Percentiles rank a stretch among this genome's conserved stretches.
Evolutionary conservation across 2,888 invertebrate genomes (phyloP).

Genomic region (Vanessa cardui): DNA sequence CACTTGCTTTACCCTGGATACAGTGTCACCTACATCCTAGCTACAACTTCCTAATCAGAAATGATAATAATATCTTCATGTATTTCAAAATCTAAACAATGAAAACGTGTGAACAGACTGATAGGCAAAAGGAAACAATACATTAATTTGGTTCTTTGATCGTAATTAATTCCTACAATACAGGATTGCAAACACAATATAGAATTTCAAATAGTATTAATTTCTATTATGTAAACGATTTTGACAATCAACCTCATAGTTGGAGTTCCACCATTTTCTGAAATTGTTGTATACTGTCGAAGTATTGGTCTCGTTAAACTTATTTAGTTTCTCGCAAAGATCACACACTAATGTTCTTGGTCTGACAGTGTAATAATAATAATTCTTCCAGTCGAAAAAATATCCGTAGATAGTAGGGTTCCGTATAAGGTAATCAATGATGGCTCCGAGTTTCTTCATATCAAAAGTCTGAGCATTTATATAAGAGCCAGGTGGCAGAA

Average conservation of each 20-base stretch:
- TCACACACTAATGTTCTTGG: constrained; percentile 59
- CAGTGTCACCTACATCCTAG: too few species aligned
- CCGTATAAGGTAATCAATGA: constrained; percentile 64
- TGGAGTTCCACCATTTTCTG: constrained; percentile 66
- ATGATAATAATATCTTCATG: too few species aligned
- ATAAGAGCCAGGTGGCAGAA: constrained; percentile 68
- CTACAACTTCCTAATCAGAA: too few species aligned
- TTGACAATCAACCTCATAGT: constrained; percentile 55
- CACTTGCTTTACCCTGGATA: too few species aligned
- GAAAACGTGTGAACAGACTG: too few species aligned
- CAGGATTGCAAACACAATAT: not conserved
- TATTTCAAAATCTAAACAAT: too few species aligned
- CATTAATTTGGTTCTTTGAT: too few species aligned
- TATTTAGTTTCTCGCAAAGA: constrained; percentile 61
- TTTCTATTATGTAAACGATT: constrained; percentile 38
- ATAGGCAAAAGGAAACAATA: too few species aligned
- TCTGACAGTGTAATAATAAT: constrained; percentile 59
- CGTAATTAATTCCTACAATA: not conserved
- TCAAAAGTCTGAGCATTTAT: constrained; percentile 59
- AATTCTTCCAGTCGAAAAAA: constrained; percentile 72
- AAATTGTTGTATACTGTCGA: constrained; percentile 47
- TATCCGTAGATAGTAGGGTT: constrained; percentile 57
- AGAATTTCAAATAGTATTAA: not conserved
- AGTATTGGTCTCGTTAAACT: constrained; percentile 29
- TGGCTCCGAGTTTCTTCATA: constrained; percentile 62